Conservation (phyloP, 2,797 vertebrate genomes). For the Danio jaintianensis region DNA sequence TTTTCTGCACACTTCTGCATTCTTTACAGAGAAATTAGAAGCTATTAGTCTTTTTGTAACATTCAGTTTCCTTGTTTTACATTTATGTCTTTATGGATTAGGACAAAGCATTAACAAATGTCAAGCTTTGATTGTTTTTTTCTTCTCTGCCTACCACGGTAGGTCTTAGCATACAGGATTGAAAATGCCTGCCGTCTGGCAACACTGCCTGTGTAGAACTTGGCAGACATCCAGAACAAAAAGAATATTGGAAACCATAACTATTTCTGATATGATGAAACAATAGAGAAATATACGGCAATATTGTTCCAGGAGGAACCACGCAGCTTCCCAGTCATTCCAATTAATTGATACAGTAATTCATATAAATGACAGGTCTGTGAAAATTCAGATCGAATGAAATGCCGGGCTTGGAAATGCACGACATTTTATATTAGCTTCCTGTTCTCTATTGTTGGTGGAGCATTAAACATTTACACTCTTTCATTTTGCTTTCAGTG, state of each 20-base stretch:
- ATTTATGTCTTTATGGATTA: conserved; percentile 45
- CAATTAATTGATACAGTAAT: conserved; percentile 64
- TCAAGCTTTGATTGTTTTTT: conserved; percentile 39
- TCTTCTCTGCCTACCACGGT: conserved; percentile 32
- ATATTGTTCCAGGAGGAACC: conserved; percentile 56
- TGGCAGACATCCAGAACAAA: conserved; percentile 61
- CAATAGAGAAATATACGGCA: conserved; percentile 62
- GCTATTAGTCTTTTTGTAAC: no score
- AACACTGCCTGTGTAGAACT: conserved; percentile 49
- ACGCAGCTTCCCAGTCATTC: conserved; percentile 52
- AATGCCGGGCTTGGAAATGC: conserved; percentile 47
- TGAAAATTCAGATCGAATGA: conserved; percentile 42
- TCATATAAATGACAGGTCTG: conserved; percentile 54
- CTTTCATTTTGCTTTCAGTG: conserved; percentile 49
- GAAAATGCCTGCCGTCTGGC: conserved; percentile 53
- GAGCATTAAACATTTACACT: conserved; percentile 62
- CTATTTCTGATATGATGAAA: conserved; percentile 65
- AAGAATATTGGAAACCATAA: conserved; percentile 59
- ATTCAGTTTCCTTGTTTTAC: conserved; percentile 25
- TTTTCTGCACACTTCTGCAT: no score
- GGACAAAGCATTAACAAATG: conserved; percentile 42
- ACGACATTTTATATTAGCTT: conserved; percentile 60
- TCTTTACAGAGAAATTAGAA: no score
- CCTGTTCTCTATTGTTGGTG: conserved; percentile 54
- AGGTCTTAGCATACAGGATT: conserved; percentile 39